Conservation (phyloP, 1,140 invertebrate species). For the Dreissena rostriformis region DNA sequence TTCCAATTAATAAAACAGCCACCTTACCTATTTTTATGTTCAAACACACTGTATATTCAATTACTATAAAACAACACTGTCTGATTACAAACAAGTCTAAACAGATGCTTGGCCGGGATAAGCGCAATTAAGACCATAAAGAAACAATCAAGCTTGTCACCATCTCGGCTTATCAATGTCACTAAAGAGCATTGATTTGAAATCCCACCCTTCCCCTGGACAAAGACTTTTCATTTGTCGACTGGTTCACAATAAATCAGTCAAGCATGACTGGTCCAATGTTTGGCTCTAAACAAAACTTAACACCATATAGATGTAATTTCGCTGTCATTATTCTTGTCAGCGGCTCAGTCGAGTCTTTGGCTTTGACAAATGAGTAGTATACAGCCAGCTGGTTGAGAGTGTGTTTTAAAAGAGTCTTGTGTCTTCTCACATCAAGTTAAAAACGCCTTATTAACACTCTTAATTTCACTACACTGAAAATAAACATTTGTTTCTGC, state of each 20-base stretch:
- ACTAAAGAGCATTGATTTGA: constrained; percentile 55
- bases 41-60: too few relatives aligned
- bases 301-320: constrained; percentile 56
- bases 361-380: constrained; percentile 52
- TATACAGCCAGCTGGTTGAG: too few relatives aligned
- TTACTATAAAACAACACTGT: too few relatives aligned
- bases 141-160: constrained; percentile 56
- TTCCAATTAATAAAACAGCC: too few relatives aligned
- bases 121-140: constrained; percentile 50
- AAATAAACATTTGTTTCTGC: too few relatives aligned
- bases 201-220: constrained; percentile 54
- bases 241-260: constrained; percentile 55
- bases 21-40: too few relatives aligned
- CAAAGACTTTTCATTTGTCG: constrained; percentile 55
- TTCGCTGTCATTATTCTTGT: constrained; percentile 45
- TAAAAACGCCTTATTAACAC: too few relatives aligned
- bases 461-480: too few relatives aligned
- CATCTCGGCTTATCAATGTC: constrained; percentile 50
- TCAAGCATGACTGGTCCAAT: constrained; percentile 56
- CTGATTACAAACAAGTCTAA: constrained; percentile 28
- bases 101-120: constrained; percentile 33
- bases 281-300: constrained; percentile 46
- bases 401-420: too few relatives aligned
- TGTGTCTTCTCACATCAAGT: too few relatives aligned
- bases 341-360: constrained; percentile 20